phyloP scores from a whole-genome alignment of 35 echinoderm and acorn worm genomes.

The Apostichopus californicus region DNA sequence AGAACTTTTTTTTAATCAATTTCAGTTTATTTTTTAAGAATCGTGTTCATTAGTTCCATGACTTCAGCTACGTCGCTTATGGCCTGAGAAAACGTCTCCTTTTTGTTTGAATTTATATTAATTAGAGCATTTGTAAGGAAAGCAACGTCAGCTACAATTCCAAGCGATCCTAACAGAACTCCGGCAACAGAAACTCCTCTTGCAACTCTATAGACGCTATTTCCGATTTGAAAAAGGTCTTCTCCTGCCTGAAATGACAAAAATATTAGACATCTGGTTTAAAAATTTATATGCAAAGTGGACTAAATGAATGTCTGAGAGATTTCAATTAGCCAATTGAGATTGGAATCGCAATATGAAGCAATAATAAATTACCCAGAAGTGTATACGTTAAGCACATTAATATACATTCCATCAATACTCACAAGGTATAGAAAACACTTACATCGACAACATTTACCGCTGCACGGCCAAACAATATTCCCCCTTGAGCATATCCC shows the following conservation, averaged over 20 bases:
- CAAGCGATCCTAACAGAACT: background rate
- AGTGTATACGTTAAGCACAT: background rate
- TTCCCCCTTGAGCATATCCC: too few relatives aligned
- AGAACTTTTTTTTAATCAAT: too few relatives aligned
- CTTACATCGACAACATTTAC: background rate
- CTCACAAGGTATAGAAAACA: background rate
- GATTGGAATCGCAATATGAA: background rate
- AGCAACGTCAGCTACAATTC: background rate
- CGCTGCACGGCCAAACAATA: background rate
- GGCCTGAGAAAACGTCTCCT: background rate
- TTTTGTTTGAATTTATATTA: background rate
- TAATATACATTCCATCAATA: background rate
- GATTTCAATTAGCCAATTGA: background rate
- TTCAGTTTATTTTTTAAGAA: background rate
- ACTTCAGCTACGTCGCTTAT: background rate
- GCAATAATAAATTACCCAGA: background rate
- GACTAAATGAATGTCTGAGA: background rate
- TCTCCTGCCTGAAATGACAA: background rate
- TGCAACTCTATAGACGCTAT: background rate
- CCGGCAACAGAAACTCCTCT: background rate
- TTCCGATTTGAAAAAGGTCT: background rate
- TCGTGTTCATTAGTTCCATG: background rate
- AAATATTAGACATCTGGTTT: background rate
- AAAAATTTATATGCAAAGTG: background rate
- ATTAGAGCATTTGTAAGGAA: background rate